A percentile compares a stretch with the other conserved stretches of the same genome.
Conservation (phyloP, 37 sponge, comb jelly and placozoan genomes). For the Agelas oroides region DNA sequence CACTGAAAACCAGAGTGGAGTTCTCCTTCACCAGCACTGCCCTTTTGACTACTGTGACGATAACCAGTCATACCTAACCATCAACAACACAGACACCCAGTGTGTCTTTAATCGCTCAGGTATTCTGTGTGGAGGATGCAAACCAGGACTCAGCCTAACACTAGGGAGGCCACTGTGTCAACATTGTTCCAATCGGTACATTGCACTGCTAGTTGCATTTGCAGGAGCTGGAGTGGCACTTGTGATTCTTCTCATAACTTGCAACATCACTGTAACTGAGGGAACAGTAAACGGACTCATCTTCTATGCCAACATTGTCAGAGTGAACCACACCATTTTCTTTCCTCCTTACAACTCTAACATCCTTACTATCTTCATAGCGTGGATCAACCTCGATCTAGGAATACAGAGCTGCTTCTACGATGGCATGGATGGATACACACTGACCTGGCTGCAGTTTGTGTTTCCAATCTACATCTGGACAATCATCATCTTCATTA, state of each 20-base stretch:
- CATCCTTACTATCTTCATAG: too few species aligned
- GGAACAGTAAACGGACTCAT: too few species aligned
- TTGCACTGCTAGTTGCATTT: neutral
- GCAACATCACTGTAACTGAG: too few species aligned
- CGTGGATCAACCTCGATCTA: too few species aligned
- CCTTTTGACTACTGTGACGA: slow-evolving; percentile 8
- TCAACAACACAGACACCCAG: neutral
- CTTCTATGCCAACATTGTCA: too few species aligned
- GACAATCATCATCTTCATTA: slow-evolving; percentile 10
- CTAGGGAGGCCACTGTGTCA: neutral
- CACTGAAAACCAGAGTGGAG: too few species aligned
- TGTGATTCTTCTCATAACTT: neutral
- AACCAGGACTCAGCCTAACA: neutral
- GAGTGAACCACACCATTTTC: too few species aligned
- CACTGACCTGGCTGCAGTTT: too few species aligned
- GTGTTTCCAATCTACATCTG: too few species aligned
- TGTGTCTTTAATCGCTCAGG: slow-evolving; percentile 7
- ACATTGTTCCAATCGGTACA: neutral
- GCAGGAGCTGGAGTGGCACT: slow-evolving; percentile 2
- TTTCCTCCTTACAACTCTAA: too few species aligned
- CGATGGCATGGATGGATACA: too few species aligned
- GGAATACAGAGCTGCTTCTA: too few species aligned
- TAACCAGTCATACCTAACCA: neutral
- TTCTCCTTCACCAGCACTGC: neutral
- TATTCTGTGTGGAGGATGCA: slow-evolving; percentile 6